Conservation (phyloP, 2,888 invertebrate species). For the Camponotus fellah region DNA sequence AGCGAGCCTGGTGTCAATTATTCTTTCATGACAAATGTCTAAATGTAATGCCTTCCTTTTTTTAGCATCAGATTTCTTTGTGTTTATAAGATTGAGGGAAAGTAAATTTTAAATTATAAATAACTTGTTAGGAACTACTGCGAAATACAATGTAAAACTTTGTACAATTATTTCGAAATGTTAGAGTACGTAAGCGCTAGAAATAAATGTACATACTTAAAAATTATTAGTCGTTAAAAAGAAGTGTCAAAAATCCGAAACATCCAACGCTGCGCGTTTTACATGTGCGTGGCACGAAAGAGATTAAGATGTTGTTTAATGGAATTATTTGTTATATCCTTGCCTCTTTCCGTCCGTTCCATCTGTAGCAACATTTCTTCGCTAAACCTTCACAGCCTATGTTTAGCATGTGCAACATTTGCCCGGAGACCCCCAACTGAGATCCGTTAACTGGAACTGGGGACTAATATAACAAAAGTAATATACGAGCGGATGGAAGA, state of each 20-base stretch:
- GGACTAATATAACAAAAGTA: slow-evolving; percentile 23
- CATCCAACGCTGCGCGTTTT: neutral
- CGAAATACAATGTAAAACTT: neutral
- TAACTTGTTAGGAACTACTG: neutral
- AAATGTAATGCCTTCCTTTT: neutral
- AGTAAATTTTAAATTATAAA: neutral
- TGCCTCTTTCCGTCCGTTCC: neutral
- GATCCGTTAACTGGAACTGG: neutral
- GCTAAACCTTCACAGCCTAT: neutral
- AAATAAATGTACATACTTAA: neutral
- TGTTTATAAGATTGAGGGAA: neutral
- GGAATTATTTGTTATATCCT: neutral
- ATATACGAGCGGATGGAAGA: neutral
- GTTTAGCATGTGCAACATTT: neutral
- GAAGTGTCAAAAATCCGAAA: neutral
- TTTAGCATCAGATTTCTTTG: neutral
- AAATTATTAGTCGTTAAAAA: neutral
- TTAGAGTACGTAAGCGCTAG: neutral
- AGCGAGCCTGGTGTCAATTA: neutral
- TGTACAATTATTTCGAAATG: neutral
- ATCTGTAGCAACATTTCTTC: neutral
- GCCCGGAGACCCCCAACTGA: neutral
- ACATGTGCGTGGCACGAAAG: neutral
- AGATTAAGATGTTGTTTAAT: neutral
- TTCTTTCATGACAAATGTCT: slow-evolving; percentile 1